Evolutionary conservation across 2,888 invertebrate species (phyloP), one percentile per base, ranked within the genome.

Genomic region (Heteropelma amictum): DNA sequence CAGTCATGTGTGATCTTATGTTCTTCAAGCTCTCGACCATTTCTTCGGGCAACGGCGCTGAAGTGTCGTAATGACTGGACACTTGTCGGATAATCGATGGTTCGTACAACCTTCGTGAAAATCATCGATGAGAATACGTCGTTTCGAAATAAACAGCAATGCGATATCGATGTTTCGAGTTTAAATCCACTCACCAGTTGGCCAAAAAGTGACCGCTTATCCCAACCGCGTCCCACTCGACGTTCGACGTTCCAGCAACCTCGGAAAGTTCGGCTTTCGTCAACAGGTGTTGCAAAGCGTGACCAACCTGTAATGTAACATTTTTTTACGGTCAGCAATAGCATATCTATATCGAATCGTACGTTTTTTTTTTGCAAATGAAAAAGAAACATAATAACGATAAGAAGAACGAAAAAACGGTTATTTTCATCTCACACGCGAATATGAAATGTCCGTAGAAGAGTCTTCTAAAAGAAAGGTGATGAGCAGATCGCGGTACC

Each of bases 191-290:
- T 82, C 81, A 90, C 93, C 96, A 97, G 85, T 95, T 94, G 0
- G 92, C 91, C 92, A 98, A 92, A 64, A 98, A 95, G 81, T 95
- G 92, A 0, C 96, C 94, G 74, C 95, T 94, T 0, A 97, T 93
- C 85, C 95, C 94, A 0, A 95, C 94, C 0, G 96, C 95, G 89
- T 99, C 99, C 97, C 97, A 97, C 90, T 98, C 98, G 0, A 98
- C 92, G 87, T 96, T 96, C 0, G 94, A 94, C 19, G 95, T 90
- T 0, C 98, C 98, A 1, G 97, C 93, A 0, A 97, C 92, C 87
- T 97, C 97, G 0, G 94, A 92, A 88, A 96, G 96, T 12, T 94
- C 94, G 0, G 95, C 93, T 84, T 92, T 93, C 0, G 97, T 96
- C 30, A 98, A 90, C 77, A 98, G 89, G 89, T 97, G 95, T 80